These are phyloP conservation scores for Leuciscus idus DNA, from an alignment of 2,113 vertebrate species.

Conservation along the genomic window DNA sequence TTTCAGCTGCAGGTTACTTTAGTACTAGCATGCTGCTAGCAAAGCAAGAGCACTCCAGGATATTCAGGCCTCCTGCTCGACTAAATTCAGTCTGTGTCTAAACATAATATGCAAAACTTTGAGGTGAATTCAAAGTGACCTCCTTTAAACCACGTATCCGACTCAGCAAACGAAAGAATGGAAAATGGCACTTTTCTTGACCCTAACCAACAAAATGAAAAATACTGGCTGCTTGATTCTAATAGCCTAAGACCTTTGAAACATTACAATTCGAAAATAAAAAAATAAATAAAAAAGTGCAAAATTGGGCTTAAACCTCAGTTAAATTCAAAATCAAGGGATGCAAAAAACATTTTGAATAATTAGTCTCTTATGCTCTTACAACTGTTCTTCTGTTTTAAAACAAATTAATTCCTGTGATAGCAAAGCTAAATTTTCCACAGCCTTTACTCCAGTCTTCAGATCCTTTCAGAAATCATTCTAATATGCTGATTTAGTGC, in stretches of 20 bases:
- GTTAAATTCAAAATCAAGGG: neutral
- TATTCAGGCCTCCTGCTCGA: constrained; percentile 18
- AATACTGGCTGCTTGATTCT: neutral
- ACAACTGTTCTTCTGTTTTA: too few species aligned
- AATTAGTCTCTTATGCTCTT: too few species aligned
- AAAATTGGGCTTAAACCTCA: neutral
- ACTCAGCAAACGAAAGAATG: neutral
- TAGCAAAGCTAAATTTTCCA: too few species aligned
- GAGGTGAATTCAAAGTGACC: neutral
- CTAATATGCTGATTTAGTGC: too few species aligned
- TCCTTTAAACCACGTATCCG: neutral
- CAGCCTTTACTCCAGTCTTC: too few species aligned
- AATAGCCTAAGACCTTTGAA: neutral
- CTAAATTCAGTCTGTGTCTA: neutral
- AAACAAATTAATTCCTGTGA: too few species aligned
- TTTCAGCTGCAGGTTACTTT: neutral
- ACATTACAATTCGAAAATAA: too few species aligned
- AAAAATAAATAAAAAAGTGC: neutral
- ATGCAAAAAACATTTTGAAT: neutral
- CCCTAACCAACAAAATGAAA: neutral
- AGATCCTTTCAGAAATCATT: too few species aligned
- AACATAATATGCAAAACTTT: constrained; percentile 26
- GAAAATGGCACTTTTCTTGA: neutral
- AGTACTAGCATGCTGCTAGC: neutral
- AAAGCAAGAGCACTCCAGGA: constrained; percentile 13